Evolutionary conservation across 1,140 invertebrate genomes (phyloP).

Genomic region (Agrypnia vestita): DNA sequence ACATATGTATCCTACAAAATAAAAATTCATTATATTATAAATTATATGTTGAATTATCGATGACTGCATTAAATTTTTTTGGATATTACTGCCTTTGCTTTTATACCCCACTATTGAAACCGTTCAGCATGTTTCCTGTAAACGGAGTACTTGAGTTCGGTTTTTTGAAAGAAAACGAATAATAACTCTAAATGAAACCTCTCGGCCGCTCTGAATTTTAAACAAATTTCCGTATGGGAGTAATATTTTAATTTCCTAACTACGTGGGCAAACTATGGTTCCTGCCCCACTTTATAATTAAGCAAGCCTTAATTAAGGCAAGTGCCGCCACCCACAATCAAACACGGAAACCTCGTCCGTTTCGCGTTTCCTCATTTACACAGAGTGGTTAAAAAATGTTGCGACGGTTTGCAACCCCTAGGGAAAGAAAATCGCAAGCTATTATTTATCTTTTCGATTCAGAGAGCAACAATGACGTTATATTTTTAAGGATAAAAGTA

Average conservation of each 20-base stretch:
- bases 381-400: no score
- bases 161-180: conserved; percentile 22
- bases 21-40: no score
- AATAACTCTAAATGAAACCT: conserved; percentile 12
- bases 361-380: no score
- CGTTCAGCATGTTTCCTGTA: not conserved
- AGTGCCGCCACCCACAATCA: conserved; percentile 32
- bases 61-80: no score
- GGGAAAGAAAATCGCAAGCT: no score
- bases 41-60: no score
- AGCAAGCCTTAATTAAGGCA: conserved; percentile 45
- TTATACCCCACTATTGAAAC: not conserved
- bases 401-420: no score
- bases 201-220: conserved; percentile 32
- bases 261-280: conserved; percentile 9
- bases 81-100: not conserved
- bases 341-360: not conserved
- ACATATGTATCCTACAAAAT: no score
- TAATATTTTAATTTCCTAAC: conserved; percentile 32
- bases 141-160: conserved; percentile 19
- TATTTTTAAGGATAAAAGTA: no score
- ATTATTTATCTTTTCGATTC: no score
- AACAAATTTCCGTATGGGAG: conserved; percentile 28
- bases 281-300: conserved; percentile 34
- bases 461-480: no score